Percentiles rank a stretch among this genome's conserved stretches.
These are phyloP conservation scores for Hedya salicella DNA, from an alignment of 2,888 invertebrate genomes.

Conservation along the genomic window DNA sequence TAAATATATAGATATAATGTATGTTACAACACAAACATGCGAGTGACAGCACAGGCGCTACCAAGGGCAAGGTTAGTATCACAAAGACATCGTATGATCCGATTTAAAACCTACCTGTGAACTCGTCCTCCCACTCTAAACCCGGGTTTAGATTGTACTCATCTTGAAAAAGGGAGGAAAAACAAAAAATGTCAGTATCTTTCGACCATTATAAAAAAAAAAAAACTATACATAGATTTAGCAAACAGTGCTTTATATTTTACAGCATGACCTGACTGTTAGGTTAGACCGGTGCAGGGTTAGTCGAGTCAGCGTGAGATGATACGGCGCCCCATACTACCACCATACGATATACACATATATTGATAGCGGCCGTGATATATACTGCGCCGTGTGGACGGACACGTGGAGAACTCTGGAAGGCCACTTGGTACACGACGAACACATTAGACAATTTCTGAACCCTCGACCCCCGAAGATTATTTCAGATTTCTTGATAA, in stretches of 20 bases:
- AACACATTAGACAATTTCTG: slow-evolving; percentile 52
- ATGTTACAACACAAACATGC: slow-evolving; percentile 78
- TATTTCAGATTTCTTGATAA: slow-evolving; percentile 74
- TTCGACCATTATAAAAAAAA: slow-evolving; percentile 75
- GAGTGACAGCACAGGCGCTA: slow-evolving; percentile 82
- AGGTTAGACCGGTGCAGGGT: slow-evolving; percentile 83
- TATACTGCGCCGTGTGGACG: slow-evolving; percentile 51
- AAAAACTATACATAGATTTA: slow-evolving; percentile 78
- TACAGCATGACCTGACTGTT: slow-evolving; percentile 77
- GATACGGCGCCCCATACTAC: slow-evolving; percentile 80
- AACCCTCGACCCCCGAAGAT: slow-evolving; percentile 56
- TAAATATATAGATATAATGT: slow-evolving; percentile 62
- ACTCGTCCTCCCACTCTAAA: slow-evolving; percentile 99
- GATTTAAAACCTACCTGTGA: slow-evolving; percentile 96
- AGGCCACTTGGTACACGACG: slow-evolving; percentile 73
- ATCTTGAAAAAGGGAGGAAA: slow-evolving; percentile 93
- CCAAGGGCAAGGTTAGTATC: slow-evolving; percentile 77
- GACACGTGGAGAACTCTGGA: slow-evolving; percentile 85
- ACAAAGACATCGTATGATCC: slow-evolving; percentile 77
- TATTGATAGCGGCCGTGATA: slow-evolving; percentile 66
- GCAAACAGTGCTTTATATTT: slow-evolving; percentile 73
- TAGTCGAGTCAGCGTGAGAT: slow-evolving; percentile 82
- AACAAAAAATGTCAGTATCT: slow-evolving; percentile 85
- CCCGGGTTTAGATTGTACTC: slow-evolving; percentile 99
- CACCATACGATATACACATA: slow-evolving; percentile 80